These are phyloP conservation scores for Pseudopodoces humilis DNA, from an alignment of 2,113 vertebrate genomes.

Conservation along the genomic window DNA sequence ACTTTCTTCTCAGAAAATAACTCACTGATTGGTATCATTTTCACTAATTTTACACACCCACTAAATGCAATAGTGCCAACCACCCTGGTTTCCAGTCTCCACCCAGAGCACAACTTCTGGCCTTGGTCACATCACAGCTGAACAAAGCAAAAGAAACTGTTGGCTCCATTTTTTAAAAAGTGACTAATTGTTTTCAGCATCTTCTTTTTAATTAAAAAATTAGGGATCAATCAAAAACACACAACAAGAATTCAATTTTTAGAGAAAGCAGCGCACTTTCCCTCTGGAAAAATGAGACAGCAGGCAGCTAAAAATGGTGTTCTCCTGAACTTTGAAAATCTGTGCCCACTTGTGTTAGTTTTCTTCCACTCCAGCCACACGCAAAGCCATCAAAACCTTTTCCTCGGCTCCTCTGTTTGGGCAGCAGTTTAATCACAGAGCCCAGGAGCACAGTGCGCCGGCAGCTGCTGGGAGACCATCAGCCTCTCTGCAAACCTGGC, in stretches of 20 bases:
- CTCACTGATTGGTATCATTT: not conserved
- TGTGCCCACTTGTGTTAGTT: not conserved
- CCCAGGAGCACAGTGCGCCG: not conserved
- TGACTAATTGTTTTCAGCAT: constrained; percentile 40
- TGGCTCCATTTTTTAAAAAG: not conserved
- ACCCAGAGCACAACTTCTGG: not conserved
- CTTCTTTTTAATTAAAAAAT: constrained; percentile 10
- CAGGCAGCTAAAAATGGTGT: not conserved
- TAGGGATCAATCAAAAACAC: not conserved
- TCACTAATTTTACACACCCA: not conserved
- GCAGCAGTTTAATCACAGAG: not conserved
- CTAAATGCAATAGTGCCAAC: not conserved
- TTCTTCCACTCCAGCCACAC: not conserved
- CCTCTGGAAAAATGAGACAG: not conserved
- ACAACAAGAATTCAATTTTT: not conserved
- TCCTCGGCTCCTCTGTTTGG: not conserved
- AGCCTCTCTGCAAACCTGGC: not conserved
- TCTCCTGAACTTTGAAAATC: not conserved
- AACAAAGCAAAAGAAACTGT: not conserved
- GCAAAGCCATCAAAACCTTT: not conserved
- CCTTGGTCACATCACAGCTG: not conserved
- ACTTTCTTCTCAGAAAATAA: not conserved
- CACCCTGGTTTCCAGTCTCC: not conserved
- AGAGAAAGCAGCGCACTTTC: not conserved
- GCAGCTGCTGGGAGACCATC: not conserved